Evolutionary conservation across 2,113 vertebrate genomes (phyloP).

Genomic region (Festucalex cinctus): DNA sequence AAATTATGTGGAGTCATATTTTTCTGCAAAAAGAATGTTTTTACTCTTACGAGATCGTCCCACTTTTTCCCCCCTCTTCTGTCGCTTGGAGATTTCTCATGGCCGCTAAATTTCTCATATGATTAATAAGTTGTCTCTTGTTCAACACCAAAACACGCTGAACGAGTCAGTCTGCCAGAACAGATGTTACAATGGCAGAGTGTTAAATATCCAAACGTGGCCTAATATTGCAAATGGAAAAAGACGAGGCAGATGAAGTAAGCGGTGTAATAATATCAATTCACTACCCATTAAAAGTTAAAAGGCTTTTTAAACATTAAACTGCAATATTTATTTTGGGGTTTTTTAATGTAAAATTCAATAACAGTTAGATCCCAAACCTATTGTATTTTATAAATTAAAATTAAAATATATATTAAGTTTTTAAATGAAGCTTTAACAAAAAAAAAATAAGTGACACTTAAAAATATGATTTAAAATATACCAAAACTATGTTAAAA

Average conservation of each 20-base stretch:
- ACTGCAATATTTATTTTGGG: no score
- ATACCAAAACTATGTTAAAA: no score
- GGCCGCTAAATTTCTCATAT: conserved; percentile 22
- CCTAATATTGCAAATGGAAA: background rate
- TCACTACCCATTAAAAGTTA: background rate
- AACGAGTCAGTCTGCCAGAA: background rate
- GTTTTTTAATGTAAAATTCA: no score
- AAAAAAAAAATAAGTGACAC: no score
- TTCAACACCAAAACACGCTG: conserved; percentile 1
- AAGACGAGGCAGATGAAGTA: background rate
- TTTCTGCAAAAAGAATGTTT: background rate
- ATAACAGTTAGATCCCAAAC: no score
- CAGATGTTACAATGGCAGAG: background rate
- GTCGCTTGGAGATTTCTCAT: conserved; percentile 16
- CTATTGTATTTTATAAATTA: no score
- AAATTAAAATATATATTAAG: no score
- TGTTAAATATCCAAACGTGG: background rate
- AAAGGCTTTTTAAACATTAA: no score
- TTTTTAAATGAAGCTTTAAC: no score
- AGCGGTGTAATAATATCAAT: background rate
- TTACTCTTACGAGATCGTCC: background rate
- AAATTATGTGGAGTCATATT: background rate
- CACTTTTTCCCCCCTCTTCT: background rate
- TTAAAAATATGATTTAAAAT: no score
- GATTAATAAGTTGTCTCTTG: conserved; percentile 14